A percentile compares a stretch with the other conserved stretches of the same genome.
phyloP scores from a whole-genome alignment of 2,888 invertebrate genomes.

The Himalopsyche kuldschensis region DNA sequence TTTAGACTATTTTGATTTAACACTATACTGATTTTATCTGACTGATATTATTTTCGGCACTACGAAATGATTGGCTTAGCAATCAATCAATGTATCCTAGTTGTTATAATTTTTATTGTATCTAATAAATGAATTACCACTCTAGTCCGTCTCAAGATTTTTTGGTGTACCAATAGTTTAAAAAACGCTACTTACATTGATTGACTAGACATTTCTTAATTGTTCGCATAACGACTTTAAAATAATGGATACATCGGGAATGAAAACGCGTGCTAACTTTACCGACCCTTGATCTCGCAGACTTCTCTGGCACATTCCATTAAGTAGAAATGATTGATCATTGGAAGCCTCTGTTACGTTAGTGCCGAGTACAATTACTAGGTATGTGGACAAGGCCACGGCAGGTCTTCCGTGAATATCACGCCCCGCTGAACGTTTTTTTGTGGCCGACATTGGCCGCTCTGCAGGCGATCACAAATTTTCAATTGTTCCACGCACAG shows the following conservation, averaged over 20 bases:
- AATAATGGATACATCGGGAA: not conserved
- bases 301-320: not conserved
- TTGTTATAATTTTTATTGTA: too few species aligned
- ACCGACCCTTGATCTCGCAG: not conserved
- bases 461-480: not conserved
- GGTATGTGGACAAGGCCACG: constrained; percentile 25
- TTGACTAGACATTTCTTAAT: too few species aligned
- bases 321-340: not conserved
- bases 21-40: too few species aligned
- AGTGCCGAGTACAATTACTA: not conserved
- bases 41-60: too few species aligned
- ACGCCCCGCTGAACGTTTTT: constrained; percentile 13
- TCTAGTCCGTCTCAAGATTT: too few species aligned
- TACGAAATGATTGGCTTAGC: too few species aligned
- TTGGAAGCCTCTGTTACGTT: not conserved
- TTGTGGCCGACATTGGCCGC: constrained; percentile 9
- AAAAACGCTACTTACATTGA: too few species aligned
- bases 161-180: too few species aligned
- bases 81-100: too few species aligned
- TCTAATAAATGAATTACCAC: too few species aligned
- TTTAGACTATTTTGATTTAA: too few species aligned
- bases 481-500: not conserved
- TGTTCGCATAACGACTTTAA: too few species aligned
- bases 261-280: not conserved
- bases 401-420: constrained; percentile 32